These are phyloP conservation scores for Lepidochrysops patricia DNA, from an alignment of 2,888 invertebrate species.

Conservation along the genomic window DNA sequence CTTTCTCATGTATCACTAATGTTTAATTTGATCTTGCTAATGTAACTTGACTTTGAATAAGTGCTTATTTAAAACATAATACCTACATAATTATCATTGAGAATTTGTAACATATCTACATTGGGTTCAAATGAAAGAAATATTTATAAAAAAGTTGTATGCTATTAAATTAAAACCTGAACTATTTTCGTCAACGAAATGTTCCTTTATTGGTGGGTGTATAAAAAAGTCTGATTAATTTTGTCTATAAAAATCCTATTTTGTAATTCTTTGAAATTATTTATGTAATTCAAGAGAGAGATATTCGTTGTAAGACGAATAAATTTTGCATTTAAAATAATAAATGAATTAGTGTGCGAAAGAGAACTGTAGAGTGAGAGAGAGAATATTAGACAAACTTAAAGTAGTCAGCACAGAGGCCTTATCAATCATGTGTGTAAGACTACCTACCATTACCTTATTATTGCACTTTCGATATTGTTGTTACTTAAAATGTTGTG, in stretches of 20 bases:
- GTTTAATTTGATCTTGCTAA: neutral
- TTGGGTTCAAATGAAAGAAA: conserved; percentile 37
- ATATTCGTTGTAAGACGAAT: neutral
- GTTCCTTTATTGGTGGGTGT: neutral
- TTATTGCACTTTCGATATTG: neutral
- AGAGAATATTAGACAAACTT: neutral
- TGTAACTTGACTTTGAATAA: neutral
- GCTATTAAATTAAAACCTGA: neutral
- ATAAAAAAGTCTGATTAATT: conserved; percentile 7
- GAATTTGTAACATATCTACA: conserved; percentile 48
- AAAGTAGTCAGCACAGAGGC: neutral
- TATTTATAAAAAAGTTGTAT: neutral
- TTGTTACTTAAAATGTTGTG: neutral
- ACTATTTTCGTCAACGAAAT: neutral
- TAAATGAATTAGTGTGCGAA: neutral
- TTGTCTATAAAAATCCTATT: neutral
- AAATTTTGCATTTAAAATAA: neutral
- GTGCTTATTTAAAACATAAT: neutral
- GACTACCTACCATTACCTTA: neutral
- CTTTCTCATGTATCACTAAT: neutral
- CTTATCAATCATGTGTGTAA: neutral
- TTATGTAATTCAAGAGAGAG: neutral
- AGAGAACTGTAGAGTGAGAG: neutral
- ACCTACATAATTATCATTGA: conserved; percentile 37
- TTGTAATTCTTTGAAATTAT: neutral